Base-by-base conservation (phyloP, 35 echinoderm and acorn worm genomes). In the Ophiothrix spiculata region DNA sequence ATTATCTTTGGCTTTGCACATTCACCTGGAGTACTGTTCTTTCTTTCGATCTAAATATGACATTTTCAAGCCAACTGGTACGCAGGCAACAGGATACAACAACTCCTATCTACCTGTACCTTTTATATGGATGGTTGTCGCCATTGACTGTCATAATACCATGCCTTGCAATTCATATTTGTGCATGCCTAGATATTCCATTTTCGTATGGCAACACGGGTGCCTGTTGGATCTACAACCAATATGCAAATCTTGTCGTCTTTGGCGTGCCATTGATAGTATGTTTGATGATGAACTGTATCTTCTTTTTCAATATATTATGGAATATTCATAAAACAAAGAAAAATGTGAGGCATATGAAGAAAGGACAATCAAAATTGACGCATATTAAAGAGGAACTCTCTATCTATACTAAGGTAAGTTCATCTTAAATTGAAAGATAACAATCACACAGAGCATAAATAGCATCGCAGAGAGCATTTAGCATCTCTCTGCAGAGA, bases 181-280 rank as follows among this genome's bases (percentile, higher is more conserved):
- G 81, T 32, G 81, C 54, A 21, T 84, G 81, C 35, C 37, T 15
- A 0, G 81, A 84, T 15, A 32, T 84, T 1, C 81, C 81, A 14
- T 10, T 84, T 16, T 35, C 35, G 32, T 84, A 84, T 60, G 81
- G 81, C 31, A 63, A 36, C 40, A 28, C 16, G 8, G 35, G 63
- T 37, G 81, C 63, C 1, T 84, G 81, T 60, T 84, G 81, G 81
- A 84, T 84, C 16, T 54, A 60, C 23, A 84, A 84, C 33, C 46
- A 60, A 13, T 60, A 32, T 14, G 32, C 81, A n/a, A 63, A 37
- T 60, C 69, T 84, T 4, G 31, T 84, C 0, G 46, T 84, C 13
- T 84, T 84, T 60, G 81, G 45, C 36, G 81, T 32, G 23, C 81
- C 81, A 13, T 60, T 84, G 54, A 32, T 25, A 14, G 6, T 60